Evolutionary conservation across 2,888 invertebrate genomes (phyloP), one percentile per base, ranked within the genome.

Genomic region (Agriopis aurantiaria): DNA sequence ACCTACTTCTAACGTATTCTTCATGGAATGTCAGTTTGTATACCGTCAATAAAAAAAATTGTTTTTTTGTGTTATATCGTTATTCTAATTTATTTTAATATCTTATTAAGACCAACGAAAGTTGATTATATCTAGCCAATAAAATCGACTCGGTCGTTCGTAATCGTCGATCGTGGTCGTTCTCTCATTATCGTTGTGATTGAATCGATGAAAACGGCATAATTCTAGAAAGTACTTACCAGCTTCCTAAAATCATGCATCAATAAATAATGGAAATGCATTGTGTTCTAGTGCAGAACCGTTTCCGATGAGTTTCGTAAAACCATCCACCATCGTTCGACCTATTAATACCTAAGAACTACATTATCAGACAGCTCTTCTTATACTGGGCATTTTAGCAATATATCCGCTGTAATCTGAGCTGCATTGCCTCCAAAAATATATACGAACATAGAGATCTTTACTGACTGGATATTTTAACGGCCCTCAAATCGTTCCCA

Each of bases 281-380:
- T 86, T 87, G 82, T 83, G 75, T 80, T 82, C 75, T 79, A 89
- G 86, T 82, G 84, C 79, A 74, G 82, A 81, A 85, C 77, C 86
- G 85, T 86, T 86, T 86, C 82, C 82, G 80, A 86, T 83, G 86
- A 85, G 88, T 83, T 80, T 77, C 76, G 77, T 76, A 79, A 82
- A 74, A 63, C 76, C 51, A 48, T 10, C 85, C 79, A 83, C 41
- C 59, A 68, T 74, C 68, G 52, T 33, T 48, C 55, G 80, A 78
- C 62, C 76, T 73, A 40, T 55, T 41, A 49, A n/a, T 40, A 45
- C 56, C 11, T 40, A 41, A 53, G 9, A 33, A 56, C 33, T 4
- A 49, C 11, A 64, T n/a, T 46, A 5, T 46, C 40, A 41, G 2
- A 11, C 17, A 69, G 70, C 17, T 75, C 75, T 58, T 12, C 8